Conservation (phyloP, 2,113 vertebrate genomes). For the Pleuronectes platessa region DNA sequence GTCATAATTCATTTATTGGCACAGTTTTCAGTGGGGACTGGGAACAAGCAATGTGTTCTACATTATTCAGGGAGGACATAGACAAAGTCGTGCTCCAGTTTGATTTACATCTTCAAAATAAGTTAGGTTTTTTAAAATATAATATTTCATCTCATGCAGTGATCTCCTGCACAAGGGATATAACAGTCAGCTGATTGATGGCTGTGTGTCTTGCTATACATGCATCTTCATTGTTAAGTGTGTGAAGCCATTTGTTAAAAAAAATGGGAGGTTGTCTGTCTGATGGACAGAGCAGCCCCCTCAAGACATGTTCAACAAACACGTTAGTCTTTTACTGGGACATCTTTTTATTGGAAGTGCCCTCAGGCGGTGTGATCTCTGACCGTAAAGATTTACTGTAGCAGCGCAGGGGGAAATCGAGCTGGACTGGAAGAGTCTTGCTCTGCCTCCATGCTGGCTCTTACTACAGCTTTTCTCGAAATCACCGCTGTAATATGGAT, state of each 20-base stretch:
- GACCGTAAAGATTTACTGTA: slow-evolving; percentile 54
- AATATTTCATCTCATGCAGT: too few relatives aligned
- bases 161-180: too few relatives aligned
- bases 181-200: too few relatives aligned
- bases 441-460: slow-evolving; percentile 6
- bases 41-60: slow-evolving; percentile 21
- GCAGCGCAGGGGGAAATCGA: background rate
- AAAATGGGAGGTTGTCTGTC: slow-evolving; percentile 9
- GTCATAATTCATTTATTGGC: background rate
- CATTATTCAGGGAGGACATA: slow-evolving; percentile 24
- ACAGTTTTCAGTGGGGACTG: too few relatives aligned
- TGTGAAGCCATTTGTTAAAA: slow-evolving; percentile 21
- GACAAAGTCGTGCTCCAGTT: slow-evolving; percentile 6
- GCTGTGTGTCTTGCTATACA: background rate
- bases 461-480: background rate
- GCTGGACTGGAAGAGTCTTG: slow-evolving; percentile 1
- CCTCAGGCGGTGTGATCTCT: slow-evolving; percentile 48
- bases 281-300: slow-evolving; percentile 24
- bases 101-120: slow-evolving; percentile 40
- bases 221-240: slow-evolving; percentile 2
- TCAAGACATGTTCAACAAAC: slow-evolving; percentile 44
- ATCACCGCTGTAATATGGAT: slow-evolving; percentile 9
- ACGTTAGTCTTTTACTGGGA: slow-evolving; percentile 46
- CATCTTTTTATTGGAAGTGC: slow-evolving; percentile 41
- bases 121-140: background rate